Evolutionary conservation across 2,797 vertebrate species (phyloP).

Genomic region (Okamejei kenojei): DNA sequence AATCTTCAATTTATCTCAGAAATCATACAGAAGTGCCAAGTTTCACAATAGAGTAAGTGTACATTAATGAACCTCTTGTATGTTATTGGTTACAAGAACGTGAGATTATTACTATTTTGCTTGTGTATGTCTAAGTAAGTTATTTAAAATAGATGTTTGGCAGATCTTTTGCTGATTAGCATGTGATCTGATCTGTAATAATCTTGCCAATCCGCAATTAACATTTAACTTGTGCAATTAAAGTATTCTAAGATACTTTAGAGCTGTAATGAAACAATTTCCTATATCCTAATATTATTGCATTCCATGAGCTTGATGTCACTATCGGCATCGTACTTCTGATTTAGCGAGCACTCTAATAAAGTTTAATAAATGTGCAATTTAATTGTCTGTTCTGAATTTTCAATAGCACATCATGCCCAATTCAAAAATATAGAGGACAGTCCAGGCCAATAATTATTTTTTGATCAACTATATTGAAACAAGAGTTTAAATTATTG

Average conservation of each 20-base stretch:
- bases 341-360: background rate
- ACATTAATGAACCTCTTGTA: background rate
- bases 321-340: background rate
- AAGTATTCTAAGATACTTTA: background rate
- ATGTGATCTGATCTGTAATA: background rate
- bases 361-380: too few relatives aligned
- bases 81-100: background rate
- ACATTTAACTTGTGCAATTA: background rate
- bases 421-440: background rate
- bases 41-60: slow-evolving; percentile 90
- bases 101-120: background rate
- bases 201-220: background rate
- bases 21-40: slow-evolving; percentile 92
- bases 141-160: background rate
- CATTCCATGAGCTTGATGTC: background rate
- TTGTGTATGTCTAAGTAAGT: too few relatives aligned
- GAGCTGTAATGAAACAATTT: background rate
- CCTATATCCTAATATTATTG: background rate
- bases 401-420: background rate
- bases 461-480: background rate
- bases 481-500: background rate
- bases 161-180: background rate
- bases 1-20: slow-evolving; percentile 93
- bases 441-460: background rate
- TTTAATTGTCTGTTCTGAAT: background rate